Conservation (phyloP, 2,797 vertebrate species). For the Esox lucius region DNA sequence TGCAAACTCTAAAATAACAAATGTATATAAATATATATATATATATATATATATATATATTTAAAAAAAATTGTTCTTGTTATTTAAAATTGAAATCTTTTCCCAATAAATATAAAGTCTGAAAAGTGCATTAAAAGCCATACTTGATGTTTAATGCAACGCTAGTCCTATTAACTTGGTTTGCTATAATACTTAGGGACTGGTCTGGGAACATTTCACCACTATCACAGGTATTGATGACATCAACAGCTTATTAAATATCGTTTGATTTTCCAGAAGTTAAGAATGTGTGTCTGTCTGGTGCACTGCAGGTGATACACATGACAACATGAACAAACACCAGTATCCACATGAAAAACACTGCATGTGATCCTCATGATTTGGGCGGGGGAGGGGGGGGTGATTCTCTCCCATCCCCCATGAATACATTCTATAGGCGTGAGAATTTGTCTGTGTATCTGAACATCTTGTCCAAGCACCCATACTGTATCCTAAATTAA, state of each 20-base stretch:
- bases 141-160: neutral
- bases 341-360: neutral
- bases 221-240: no score
- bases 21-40: no score
- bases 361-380: neutral
- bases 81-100: no score
- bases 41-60: no score
- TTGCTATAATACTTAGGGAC: neutral
- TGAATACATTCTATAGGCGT: neutral
- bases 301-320: conserved; percentile 1
- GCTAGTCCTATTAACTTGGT: neutral
- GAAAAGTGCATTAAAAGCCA: neutral
- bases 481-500: neutral
- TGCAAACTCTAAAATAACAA: no score
- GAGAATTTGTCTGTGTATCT: conserved; percentile 14
- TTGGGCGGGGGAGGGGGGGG: no score
- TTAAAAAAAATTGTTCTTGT: no score
- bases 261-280: no score
- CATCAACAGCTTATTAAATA: no score
- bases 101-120: no score
- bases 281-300: neutral
- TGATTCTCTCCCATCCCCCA: neutral
- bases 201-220: neutral
- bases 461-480: neutral
- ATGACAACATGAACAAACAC: neutral